phyloP scores from a whole-genome alignment of 2,888 invertebrate species.

The Vesta saturnalis region DNA sequence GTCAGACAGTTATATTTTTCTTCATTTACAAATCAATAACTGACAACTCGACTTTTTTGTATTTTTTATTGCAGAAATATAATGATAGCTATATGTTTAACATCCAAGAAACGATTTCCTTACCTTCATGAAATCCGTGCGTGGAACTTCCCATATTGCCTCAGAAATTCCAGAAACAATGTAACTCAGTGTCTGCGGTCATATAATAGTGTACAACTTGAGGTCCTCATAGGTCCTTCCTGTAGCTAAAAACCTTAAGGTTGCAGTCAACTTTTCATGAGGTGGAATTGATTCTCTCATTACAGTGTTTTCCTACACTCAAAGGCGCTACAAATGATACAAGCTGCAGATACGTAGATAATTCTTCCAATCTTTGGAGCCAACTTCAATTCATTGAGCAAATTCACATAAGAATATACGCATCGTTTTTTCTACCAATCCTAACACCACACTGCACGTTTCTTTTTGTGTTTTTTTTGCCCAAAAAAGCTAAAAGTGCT shows the following conservation, averaged over 20 bases:
- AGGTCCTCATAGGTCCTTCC: too few species aligned
- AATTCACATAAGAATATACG: background rate
- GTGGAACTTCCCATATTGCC: background rate
- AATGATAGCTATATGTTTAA: too few species aligned
- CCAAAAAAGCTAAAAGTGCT: background rate
- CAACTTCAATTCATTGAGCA: too few species aligned
- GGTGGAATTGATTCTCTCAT: background rate
- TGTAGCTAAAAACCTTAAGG: too few species aligned
- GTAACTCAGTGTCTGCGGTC: background rate
- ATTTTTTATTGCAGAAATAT: too few species aligned
- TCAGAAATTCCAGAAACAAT: too few species aligned
- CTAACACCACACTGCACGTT: background rate
- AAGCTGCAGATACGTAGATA: background rate
- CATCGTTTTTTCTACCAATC: background rate
- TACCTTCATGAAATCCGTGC: background rate
- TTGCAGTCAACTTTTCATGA: too few species aligned
- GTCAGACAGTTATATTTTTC: too few species aligned
- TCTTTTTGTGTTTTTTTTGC: background rate
- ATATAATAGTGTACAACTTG: background rate
- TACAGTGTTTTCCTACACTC: background rate
- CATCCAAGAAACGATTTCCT: background rate
- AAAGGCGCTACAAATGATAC: background rate
- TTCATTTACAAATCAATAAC: too few species aligned
- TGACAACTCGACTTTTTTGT: too few species aligned
- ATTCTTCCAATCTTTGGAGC: too few species aligned